Percentiles rank a stretch among this genome's conserved stretches.
Evolutionary conservation across 2,113 vertebrate genomes (phyloP).

Genomic region (Ochotona curzoniae): DNA sequence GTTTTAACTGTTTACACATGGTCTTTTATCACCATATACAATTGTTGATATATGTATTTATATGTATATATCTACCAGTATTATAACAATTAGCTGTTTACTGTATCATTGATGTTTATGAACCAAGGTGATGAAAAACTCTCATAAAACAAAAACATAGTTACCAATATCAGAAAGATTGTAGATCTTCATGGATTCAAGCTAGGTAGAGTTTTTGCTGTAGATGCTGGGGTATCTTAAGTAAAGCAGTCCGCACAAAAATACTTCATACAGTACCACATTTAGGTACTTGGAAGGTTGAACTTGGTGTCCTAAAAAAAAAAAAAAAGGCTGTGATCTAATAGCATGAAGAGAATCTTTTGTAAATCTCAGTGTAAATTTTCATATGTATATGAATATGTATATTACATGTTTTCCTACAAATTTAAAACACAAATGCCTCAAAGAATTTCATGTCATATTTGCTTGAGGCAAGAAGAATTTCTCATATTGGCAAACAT

Average conservation of each 20-base stretch:
- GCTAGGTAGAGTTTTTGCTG: neutral
- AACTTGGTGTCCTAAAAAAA: neutral
- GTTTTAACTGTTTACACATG: neutral
- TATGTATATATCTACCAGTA: slow-evolving; percentile 15
- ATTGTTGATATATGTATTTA: slow-evolving; percentile 4
- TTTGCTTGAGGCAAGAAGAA: neutral
- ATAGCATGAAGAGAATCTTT: neutral
- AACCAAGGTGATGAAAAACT: neutral
- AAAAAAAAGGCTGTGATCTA: neutral
- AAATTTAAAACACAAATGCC: slow-evolving; percentile 13
- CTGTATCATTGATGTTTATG: neutral
- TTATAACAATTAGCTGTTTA: neutral
- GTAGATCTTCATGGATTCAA: neutral
- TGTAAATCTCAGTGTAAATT: neutral
- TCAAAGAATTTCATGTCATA: neutral
- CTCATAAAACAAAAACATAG: neutral
- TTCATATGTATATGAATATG: neutral
- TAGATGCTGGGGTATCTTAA: neutral
- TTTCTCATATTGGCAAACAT: neutral
- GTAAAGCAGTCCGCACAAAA: neutral
- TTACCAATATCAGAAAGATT: slow-evolving; percentile 42
- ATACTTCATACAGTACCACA: neutral
- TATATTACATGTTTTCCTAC: neutral
- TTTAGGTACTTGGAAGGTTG: neutral
- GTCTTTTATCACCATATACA: slow-evolving; percentile 14